Evolutionary conservation across 2,888 invertebrate genomes (phyloP).

Genomic region (Stenodera caucasica): DNA sequence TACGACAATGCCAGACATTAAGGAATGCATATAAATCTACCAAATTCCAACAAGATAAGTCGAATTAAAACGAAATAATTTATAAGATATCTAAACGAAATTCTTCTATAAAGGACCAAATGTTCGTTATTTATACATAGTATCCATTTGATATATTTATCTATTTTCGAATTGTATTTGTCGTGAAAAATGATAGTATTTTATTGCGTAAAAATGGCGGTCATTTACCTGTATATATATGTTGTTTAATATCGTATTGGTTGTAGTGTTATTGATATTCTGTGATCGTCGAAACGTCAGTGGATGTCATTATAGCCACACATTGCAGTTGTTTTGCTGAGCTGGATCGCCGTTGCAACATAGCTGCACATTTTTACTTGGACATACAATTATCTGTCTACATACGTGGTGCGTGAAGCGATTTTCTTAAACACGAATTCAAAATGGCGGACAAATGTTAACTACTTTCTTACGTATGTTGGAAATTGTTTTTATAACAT

Average conservation of each 20-base stretch:
- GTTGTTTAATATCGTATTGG: constrained; percentile 38
- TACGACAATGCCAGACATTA: not conserved
- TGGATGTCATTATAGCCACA: constrained; percentile 40
- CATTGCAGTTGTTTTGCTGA: constrained; percentile 40
- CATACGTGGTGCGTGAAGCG: constrained; percentile 43
- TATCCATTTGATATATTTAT: not conserved
- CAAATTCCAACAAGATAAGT: constrained; percentile 1
- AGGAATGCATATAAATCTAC: not conserved
- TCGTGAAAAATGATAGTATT: constrained; percentile 4
- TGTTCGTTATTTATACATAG: not conserved
- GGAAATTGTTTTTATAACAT: constrained; percentile 37
- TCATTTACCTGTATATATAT: constrained; percentile 32
- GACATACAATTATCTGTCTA: constrained; percentile 46
- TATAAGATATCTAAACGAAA: not conserved
- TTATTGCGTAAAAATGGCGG: constrained; percentile 34
- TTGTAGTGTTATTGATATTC: constrained; percentile 43
- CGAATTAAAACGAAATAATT: constrained; percentile 7
- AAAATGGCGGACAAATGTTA: constrained; percentile 45
- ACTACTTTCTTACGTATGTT: constrained; percentile 41
- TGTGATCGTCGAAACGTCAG: constrained; percentile 43
- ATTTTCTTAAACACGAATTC: constrained; percentile 44
- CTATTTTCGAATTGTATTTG: not conserved
- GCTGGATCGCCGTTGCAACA: constrained; percentile 42
- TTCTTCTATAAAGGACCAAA: not conserved
- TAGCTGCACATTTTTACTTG: constrained; percentile 46